Base-by-base conservation (phyloP, 2,113 vertebrate species). In the Carettochelys insculpta region DNA sequence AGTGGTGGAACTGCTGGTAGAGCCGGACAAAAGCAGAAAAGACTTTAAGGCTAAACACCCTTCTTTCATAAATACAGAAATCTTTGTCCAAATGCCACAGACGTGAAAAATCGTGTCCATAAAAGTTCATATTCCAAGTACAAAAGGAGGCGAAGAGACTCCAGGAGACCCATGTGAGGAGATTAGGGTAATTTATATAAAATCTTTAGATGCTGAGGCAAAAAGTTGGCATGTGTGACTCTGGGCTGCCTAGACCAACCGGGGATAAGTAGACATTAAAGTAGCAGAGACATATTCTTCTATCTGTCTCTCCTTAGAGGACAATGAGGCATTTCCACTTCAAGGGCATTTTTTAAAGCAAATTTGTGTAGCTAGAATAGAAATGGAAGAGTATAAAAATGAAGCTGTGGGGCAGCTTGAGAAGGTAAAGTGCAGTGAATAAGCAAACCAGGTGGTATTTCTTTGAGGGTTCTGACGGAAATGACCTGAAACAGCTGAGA, bases 1-100 rank as follows among this genome's bases (percentile, higher is more conserved):
- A 0, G 17, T 12, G 14, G 1, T 11, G 2, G 4, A 65, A 65
- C 34, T 65, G 34, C n/a, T 16, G 17, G 58, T 9, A n/a, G 1
- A 38, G 31, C 71, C 31, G 5, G 1, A 47, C 38, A 5, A 8
- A 34, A 51, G 45, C 52, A 25, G 61, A 50, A 24, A 65, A 50
- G 53, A 27, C 3, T 10, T 65, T 9, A 47, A 84, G 50, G 43
- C 38, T 81, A 19, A 34, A 65, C 17, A 65, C n/a, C n/a, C 34
- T n/a, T 65, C 31, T 61, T 61, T 5, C 58, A 65, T 34, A 65
- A 65, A n/a, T n/a, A 16, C 31, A 65, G 77, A 34, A 71, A 52
- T 47, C 20, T 52, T 31, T 71, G 54, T 45, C 43, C 54, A 13
- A 0, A 25, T 80, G 6, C 25, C 50, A 7, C 5, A 34, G 20